Base-by-base conservation (phyloP, 2,888 invertebrate species). In the Trissonchulus sp. region DNA sequence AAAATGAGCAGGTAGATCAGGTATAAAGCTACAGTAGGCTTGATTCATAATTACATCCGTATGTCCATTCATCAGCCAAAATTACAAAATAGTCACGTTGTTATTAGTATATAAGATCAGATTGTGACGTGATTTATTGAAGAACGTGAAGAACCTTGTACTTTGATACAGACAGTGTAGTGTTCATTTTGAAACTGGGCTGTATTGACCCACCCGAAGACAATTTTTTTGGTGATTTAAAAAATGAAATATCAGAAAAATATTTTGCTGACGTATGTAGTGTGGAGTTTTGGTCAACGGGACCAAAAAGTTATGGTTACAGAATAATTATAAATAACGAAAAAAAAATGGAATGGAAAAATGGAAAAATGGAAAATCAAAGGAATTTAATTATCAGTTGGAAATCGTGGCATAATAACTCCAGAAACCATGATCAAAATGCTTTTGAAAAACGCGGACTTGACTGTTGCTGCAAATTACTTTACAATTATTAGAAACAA, bases 151-250 rank as follows among this genome's bases (percentile, higher is more conserved):
- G 82, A n/a, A 82, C 81, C 15, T 72, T 85, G 15, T 85, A 85
- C 77, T 83, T 78, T 69, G 84, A 85, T 71, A 85, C 85, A 0
- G 84, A 85, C 75, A 81, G 81, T 1, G 79, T 84, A 2, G 82
- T 85, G 48, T 85, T 80, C 74, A 76, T 79, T 8, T 69, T 68
- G 0, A 35, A 63, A 33, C 8, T 8, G 48, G 23, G 23, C 8
- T 8, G 23, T 48, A 15, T 23, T 48, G 48, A 48, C 23, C 48
- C 48, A 23, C 48, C 23, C 23, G 48, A 48, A 48, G 48, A 23
- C 8, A 23, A 48, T 48, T 48, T 48, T 48, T 23, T 48, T 8
- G 48, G 48, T 48, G 23, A 48, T 48, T 48, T 48, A 48, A 48
- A 48, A 48, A 23, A 48, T 23, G 48, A 48, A 48, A 8, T 65